A percentile compares a stretch with the other conserved stretches of the same genome.
phyloP scores from a whole-genome alignment of 2,888 invertebrate species.

The Tetranychus truncatus region DNA sequence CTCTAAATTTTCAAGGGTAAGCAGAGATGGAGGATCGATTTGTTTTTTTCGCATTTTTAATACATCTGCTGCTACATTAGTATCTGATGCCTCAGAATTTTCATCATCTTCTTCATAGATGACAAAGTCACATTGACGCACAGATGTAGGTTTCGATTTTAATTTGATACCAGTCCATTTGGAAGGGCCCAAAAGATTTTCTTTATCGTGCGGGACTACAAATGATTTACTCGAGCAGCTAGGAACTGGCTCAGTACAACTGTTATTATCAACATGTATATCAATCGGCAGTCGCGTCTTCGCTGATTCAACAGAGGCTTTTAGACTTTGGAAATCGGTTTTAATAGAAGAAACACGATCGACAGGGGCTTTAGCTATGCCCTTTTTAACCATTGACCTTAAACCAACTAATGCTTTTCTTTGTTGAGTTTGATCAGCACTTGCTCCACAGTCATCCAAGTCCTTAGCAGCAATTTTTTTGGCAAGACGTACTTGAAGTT shows the following conservation, averaged over 20 bases:
- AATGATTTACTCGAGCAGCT: background rate
- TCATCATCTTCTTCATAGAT: constrained; percentile 25
- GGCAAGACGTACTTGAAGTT: constrained; percentile 47
- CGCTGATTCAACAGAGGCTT: background rate
- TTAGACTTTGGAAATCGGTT: background rate
- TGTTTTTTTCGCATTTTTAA: constrained; percentile 32
- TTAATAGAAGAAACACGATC: constrained; percentile 3
- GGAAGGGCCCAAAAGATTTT: constrained; percentile 39
- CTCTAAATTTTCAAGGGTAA: constrained; percentile 45
- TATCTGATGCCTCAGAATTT: background rate
- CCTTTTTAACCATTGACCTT: background rate
- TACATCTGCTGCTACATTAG: constrained; percentile 25
- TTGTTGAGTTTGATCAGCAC: constrained; percentile 43
- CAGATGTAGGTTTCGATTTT: constrained; percentile 20
- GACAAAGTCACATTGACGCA: constrained; percentile 26
- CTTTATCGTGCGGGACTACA: background rate
- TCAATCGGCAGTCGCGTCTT: background rate
- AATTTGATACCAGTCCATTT: constrained; percentile 44
- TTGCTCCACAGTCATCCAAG: constrained; percentile 38
- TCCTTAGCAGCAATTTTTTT: constrained; percentile 32
- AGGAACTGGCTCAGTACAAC: background rate
- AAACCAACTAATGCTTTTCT: constrained; percentile 44
- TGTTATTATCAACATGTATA: background rate
- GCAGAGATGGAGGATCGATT: constrained; percentile 33
- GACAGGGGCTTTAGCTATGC: constrained; percentile 11